phyloP scores from a whole-genome alignment of 2,113 vertebrate species.

The Acanthisitta chloris region DNA sequence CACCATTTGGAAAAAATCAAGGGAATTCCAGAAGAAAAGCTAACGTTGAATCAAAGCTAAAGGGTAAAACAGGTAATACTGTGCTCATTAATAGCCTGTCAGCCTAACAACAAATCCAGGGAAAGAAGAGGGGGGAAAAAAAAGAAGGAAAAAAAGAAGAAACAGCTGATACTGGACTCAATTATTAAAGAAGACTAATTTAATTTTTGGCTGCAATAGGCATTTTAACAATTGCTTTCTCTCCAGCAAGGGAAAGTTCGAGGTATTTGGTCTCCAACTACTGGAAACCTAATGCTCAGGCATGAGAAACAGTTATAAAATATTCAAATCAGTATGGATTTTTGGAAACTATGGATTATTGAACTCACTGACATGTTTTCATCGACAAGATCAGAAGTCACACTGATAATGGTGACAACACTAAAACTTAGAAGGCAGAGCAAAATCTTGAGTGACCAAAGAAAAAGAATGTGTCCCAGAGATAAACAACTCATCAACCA shows the following conservation, averaged over 20 bases:
- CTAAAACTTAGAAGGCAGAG: fast-evolving
- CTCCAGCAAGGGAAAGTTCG: not conserved
- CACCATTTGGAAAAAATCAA: slow-evolving; percentile 36
- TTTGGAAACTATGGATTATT: not conserved
- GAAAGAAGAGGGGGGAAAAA: fast-evolving
- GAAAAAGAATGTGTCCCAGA: fast-evolving
- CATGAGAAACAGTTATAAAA: not conserved
- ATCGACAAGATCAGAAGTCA: not conserved
- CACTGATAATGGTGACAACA: not conserved
- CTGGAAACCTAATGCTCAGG: not conserved
- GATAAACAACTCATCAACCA: not conserved
- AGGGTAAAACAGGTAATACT: not conserved
- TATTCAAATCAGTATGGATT: not conserved
- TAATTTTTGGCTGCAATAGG: not conserved
- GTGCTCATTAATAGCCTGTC: not conserved
- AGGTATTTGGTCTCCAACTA: not conserved
- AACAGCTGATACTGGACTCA: not conserved
- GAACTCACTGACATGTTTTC: not conserved
- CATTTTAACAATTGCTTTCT: not conserved
- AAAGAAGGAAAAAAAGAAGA: not conserved
- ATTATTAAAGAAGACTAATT: not conserved
- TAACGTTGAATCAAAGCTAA: not conserved
- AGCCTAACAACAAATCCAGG: not conserved
- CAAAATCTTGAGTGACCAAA: not conserved
- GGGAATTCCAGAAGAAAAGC: slow-evolving; percentile 35